phyloP scores from a whole-genome alignment of 2,888 invertebrate species.

The Poecilobothrus nobilitatus region DNA sequence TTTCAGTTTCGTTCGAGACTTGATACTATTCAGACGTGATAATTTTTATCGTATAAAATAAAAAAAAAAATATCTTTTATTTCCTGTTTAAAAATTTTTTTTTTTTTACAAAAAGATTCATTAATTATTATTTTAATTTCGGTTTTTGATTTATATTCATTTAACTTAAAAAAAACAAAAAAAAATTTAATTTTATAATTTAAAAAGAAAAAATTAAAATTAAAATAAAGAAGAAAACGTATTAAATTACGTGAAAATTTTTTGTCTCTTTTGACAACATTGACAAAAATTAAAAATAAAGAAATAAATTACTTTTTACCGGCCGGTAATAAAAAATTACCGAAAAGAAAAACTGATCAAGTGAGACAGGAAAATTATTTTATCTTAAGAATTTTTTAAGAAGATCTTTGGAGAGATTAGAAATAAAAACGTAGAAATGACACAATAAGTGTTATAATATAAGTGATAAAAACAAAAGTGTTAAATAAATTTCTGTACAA shows the following conservation, averaged over 20 bases:
- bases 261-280: neutral
- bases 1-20: slow-evolving; percentile 14
- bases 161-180: neutral
- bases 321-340: neutral
- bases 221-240: neutral
- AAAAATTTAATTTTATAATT: no score
- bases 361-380: no score
- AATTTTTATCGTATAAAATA: neutral
- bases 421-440: no score
- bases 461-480: no score
- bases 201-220: no score
- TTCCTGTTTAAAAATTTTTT: neutral
- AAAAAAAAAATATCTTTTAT: neutral
- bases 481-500: no score
- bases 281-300: neutral
- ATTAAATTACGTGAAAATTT: neutral
- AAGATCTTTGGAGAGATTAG: no score
- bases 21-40: neutral
- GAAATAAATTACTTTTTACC: neutral
- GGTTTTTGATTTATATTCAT: neutral
- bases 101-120: neutral
- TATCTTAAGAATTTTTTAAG: no score
- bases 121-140: neutral
- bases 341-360: no score
- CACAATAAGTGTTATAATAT: no score